phyloP scores from a whole-genome alignment of 2,888 invertebrate species.

The Plebejus melissa region DNA sequence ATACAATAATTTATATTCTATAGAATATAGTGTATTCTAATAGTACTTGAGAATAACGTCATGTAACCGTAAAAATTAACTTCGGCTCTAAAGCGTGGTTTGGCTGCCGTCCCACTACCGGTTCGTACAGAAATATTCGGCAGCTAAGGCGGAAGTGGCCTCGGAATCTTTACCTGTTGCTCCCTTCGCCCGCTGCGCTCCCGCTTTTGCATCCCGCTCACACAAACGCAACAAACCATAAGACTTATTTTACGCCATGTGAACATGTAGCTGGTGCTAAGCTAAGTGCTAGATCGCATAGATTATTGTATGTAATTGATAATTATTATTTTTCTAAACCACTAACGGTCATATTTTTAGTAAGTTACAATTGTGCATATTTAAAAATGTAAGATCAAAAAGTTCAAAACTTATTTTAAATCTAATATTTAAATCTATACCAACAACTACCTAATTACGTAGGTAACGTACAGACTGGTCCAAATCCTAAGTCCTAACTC shows the following conservation, averaged over 20 bases:
- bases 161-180: slow-evolving; percentile 80
- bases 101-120: slow-evolving; percentile 77
- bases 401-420: neutral
- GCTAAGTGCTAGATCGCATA: slow-evolving; percentile 37
- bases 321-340: slow-evolving; percentile 17
- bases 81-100: slow-evolving; percentile 52
- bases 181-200: slow-evolving; percentile 72
- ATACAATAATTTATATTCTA: neutral
- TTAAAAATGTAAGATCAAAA: neutral
- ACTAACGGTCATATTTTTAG: neutral
- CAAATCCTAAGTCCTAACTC: slow-evolving; percentile 41
- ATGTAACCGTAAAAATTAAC: slow-evolving; percentile 33
- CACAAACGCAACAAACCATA: slow-evolving; percentile 47
- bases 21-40: neutral
- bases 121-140: slow-evolving; percentile 79
- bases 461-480: slow-evolving; percentile 43
- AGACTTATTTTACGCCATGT: slow-evolving; percentile 46
- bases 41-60: neutral
- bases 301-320: slow-evolving; percentile 31
- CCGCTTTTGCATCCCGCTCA: slow-evolving; percentile 58
- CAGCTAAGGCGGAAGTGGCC: slow-evolving; percentile 80
- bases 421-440: no score
- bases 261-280: slow-evolving; percentile 34
- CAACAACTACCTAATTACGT: no score
- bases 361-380: neutral